Percentiles rank a stretch among this genome's conserved stretches.
Conservation (phyloP, 2,888 invertebrate genomes). For the Zaprionus obscuricornis region DNA sequence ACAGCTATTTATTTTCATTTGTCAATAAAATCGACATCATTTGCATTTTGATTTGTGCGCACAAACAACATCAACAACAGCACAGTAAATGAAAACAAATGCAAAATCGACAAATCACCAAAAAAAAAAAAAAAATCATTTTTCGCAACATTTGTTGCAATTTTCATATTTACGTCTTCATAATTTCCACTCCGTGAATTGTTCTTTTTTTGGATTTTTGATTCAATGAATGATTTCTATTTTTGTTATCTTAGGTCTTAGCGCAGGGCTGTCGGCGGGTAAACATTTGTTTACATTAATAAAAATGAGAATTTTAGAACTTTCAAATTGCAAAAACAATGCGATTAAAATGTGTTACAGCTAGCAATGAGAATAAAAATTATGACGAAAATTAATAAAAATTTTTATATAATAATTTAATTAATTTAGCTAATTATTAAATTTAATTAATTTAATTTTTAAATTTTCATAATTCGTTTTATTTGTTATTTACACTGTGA, state of each 20-base stretch:
- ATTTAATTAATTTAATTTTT: no score
- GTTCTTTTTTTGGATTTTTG: conserved; percentile 8
- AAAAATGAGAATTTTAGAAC: no score
- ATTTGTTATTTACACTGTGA: no score
- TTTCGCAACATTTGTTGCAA: conserved; percentile 33
- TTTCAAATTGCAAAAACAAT: no score
- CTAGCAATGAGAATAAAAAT: no score
- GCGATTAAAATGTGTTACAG: no score
- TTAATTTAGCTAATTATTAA: no score
- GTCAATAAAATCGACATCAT: conserved; percentile 67
- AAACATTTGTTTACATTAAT: no score
- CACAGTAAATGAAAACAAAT: conserved; percentile 58
- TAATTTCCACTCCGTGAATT: conserved; percentile 61
- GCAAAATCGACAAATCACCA: conserved; percentile 55
- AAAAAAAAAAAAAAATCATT: no score
- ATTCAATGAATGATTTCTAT: conserved; percentile 45
- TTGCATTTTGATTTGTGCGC: conserved; percentile 56
- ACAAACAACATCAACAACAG: conserved; percentile 46
- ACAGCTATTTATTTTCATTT: conserved; percentile 60
- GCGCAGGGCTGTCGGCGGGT: background rate
- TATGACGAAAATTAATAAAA: no score
- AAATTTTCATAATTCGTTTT: no score
- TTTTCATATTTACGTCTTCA: conserved; percentile 66
- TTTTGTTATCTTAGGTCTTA: conserved; percentile 12
- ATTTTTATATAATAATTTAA: no score